Percentiles rank a stretch among this genome's conserved stretches.
Evolutionary conservation across 1,140 invertebrate genomes (phyloP).

Genomic region (Panonychus citri): DNA sequence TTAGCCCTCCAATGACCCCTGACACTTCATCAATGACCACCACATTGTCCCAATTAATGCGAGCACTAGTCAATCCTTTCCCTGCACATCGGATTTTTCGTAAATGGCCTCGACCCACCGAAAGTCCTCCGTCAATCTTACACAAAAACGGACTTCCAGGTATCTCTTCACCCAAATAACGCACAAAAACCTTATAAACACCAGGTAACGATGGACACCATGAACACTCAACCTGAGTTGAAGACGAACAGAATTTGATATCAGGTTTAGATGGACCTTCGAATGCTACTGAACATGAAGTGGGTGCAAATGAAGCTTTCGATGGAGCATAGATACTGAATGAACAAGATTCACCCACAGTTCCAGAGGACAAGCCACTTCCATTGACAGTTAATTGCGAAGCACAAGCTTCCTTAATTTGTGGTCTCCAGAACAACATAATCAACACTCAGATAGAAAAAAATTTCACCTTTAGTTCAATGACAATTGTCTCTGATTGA

Average conservation of each 20-base stretch:
- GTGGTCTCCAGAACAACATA: not conserved
- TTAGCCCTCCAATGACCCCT: constrained; percentile 22
- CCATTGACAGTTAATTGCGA: not conserved
- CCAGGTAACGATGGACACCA: constrained; percentile 11
- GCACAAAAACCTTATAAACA: constrained; percentile 10
- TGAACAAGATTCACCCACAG: constrained; percentile 23
- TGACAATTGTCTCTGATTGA: no score
- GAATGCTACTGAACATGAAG: constrained; percentile 8
- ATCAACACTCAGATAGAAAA: not conserved
- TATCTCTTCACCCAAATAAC: constrained; percentile 11
- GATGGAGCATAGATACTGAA: constrained; percentile 26
- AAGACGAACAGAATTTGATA: constrained; percentile 33
- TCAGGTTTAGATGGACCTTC: constrained; percentile 30
- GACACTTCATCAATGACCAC: constrained; percentile 3
- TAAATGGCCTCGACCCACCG: not conserved
- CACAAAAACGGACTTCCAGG: constrained; percentile 11
- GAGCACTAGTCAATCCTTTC: not conserved
- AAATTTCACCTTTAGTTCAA: no score
- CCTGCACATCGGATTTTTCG: constrained; percentile 7
- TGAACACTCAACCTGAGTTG: constrained; percentile 26
- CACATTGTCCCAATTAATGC: constrained; percentile 5
- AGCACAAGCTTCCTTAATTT: not conserved
- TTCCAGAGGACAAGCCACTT: constrained; percentile 18
- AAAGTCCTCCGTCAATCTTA: constrained; percentile 4
- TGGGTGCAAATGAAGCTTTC: constrained; percentile 24